These are phyloP conservation scores for Leucozona laternaria DNA, from an alignment of 2,888 invertebrate species.

Conservation along the genomic window DNA sequence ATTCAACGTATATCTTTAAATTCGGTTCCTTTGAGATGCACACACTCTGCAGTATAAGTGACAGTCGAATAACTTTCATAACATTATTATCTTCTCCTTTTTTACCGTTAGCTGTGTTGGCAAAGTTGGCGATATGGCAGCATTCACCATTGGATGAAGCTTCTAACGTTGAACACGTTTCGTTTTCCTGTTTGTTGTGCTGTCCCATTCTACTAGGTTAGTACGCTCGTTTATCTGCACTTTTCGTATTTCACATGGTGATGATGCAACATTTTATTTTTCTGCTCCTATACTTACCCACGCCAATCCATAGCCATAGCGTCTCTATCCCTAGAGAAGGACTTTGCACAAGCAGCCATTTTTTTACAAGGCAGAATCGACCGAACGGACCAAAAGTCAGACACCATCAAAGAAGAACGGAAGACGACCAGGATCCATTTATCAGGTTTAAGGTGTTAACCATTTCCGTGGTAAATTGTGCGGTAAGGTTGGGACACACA, in stretches of 20 bases:
- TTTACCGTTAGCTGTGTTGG: neutral
- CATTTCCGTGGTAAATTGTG: constrained; percentile 60
- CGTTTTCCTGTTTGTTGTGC: constrained; percentile 9
- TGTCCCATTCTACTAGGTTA: neutral
- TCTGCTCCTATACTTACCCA: neutral
- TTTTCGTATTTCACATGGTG: constrained; percentile 12
- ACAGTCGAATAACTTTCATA: constrained; percentile 61
- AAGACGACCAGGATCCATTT: constrained; percentile 51
- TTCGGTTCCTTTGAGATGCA: constrained; percentile 50
- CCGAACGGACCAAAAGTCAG: neutral
- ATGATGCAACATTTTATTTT: constrained; percentile 53
- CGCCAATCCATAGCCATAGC: no score
- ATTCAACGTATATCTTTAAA: constrained; percentile 21
- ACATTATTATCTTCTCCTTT: constrained; percentile 60
- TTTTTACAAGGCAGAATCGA: neutral
- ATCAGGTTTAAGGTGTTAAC: constrained; percentile 69
- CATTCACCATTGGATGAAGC: constrained; percentile 4
- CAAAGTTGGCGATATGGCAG: neutral
- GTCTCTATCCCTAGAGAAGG: neutral
- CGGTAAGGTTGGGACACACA: neutral
- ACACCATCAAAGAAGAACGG: neutral
- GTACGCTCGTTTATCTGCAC: constrained; percentile 17
- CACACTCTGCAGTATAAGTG: constrained; percentile 59
- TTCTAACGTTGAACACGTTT: constrained; percentile 50
- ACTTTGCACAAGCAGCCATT: constrained; percentile 5